Conservation (phyloP, 2,888 invertebrate species). For the Allolobophora icterica region DNA sequence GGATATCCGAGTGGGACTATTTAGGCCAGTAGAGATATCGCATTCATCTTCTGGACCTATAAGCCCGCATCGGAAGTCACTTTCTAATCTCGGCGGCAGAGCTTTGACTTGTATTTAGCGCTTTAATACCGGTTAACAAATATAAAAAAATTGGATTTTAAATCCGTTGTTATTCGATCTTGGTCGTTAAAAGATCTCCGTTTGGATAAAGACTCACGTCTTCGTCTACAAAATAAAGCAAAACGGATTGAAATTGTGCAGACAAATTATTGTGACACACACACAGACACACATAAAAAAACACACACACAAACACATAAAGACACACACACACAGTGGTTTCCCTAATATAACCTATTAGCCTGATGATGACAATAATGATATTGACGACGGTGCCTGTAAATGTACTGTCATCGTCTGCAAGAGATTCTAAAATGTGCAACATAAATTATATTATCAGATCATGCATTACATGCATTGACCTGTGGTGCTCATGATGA, state of each 20-base stretch:
- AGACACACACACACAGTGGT: too few species aligned
- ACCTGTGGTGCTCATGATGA: too few species aligned
- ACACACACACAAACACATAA: too few species aligned
- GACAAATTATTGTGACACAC: background rate
- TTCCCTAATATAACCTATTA: too few species aligned
- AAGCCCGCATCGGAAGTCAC: background rate
- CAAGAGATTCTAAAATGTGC: too few species aligned
- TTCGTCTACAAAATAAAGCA: background rate
- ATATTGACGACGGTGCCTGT: too few species aligned
- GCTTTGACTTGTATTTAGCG: too few species aligned
- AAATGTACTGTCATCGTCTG: too few species aligned
- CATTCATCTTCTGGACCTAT: conserved; percentile 17
- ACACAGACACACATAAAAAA: background rate
- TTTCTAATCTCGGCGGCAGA: background rate
- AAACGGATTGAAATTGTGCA: background rate
- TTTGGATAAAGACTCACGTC: background rate
- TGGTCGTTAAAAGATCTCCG: background rate
- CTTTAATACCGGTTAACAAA: too few species aligned
- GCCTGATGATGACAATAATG: too few species aligned
- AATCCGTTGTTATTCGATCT: background rate
- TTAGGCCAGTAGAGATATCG: background rate
- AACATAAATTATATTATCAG: too few species aligned
- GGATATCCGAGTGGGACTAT: background rate
- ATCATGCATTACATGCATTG: too few species aligned
- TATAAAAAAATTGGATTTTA: background rate